Base-by-base conservation (phyloP, 2,888 invertebrate genomes). In the Plagiodera versicolora region DNA sequence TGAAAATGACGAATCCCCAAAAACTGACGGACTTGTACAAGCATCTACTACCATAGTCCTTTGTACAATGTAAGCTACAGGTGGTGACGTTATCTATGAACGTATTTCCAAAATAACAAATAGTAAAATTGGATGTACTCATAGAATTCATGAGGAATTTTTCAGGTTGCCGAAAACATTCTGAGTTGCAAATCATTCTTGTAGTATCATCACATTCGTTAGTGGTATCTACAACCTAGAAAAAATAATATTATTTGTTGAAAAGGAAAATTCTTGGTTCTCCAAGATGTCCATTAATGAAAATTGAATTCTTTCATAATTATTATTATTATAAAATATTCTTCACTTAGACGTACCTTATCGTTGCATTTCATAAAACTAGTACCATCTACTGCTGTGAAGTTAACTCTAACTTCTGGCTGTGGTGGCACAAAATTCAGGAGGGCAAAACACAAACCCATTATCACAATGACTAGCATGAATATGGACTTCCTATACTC, bases 1-100 rank as follows among this genome's bases (percentile, higher is more conserved):
- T 86, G 18, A 91, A 77, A 0, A 88, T 66, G 0, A 92, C 86
- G 69, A 91, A 92, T 1, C 83, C 81, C 91, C 91, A 92, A 77
- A 92, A 93, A 0, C 85, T 83, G 0, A 80, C 71, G 0, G 87
- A 86, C 61, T 79, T 79, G 70, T 90, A 90, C 16, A 90, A 77
- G 62, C 77, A 77, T 16, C 58, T 59, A 60, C 66, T 68, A 56
- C 70, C 67, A 17, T 67, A 67, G 60, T 77, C 73, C 65, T 77
- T 72, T 1, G 62, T 64, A 58, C 78, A 79, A 10, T 66, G 63
- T 44, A 75, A 65, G 58, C 67, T 56, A 59, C 75, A 76, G 44
- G 51, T 47, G 19, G 18, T 58, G 39, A 18, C 14, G 9, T 19
- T 5, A 1, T 24, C 20, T 8, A 49, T 10, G 14, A 47, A 48